Conservation (phyloP, 2,113 vertebrate species). For the Peucedramus taeniatus region DNA sequence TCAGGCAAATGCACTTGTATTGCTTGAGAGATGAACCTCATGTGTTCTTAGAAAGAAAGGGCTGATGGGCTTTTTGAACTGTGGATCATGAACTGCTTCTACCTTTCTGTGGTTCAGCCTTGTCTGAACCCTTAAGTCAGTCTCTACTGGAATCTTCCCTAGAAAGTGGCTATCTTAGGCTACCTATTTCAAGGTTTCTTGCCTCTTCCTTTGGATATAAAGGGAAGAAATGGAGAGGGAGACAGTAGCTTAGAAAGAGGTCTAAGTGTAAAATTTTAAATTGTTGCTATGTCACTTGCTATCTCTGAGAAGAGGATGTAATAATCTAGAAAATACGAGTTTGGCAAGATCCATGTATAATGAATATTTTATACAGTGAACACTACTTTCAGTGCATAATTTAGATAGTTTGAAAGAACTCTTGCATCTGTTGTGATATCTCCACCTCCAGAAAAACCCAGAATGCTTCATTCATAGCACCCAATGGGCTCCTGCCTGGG, state of each 20-base stretch:
- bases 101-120: neutral
- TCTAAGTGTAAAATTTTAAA: slow-evolving; percentile 25
- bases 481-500: neutral
- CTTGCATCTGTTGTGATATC: slow-evolving; percentile 39
- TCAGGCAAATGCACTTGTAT: neutral
- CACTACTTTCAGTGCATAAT: slow-evolving; percentile 24
- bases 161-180: neutral
- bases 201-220: neutral
- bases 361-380: slow-evolving; percentile 27
- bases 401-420: slow-evolving; percentile 36
- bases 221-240: neutral
- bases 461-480: neutral
- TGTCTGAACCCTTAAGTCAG: neutral
- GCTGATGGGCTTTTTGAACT: neutral
- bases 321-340: neutral
- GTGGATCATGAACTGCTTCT: neutral
- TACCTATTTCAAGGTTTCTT: slow-evolving; percentile 9
- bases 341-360: slow-evolving; percentile 31
- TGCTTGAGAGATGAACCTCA: neutral
- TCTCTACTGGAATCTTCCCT: neutral
- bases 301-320: neutral
- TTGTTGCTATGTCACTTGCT: neutral
- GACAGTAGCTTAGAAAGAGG: neutral
- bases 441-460: slow-evolving; percentile 32
- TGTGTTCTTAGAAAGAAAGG: neutral